These are phyloP conservation scores for Mystacides longicornis DNA, from an alignment of 2,888 invertebrate genomes.

Conservation along the genomic window DNA sequence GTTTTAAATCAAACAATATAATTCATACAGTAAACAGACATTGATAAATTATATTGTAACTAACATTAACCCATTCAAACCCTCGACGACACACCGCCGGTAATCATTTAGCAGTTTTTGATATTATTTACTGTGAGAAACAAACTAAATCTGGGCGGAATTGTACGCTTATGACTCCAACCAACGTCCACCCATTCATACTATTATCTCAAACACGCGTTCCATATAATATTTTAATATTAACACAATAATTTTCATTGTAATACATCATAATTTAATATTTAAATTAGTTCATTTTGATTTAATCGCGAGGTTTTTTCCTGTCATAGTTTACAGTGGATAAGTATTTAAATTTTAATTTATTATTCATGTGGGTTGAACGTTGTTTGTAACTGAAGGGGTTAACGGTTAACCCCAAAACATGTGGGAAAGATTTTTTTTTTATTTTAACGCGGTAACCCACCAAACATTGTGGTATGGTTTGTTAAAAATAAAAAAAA, in stretches of 20 bases:
- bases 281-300: not conserved
- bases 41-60: not conserved
- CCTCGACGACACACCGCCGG: not conserved
- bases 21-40: not conserved
- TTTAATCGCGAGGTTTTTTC: not conserved
- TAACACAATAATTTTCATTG: not conserved
- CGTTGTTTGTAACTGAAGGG: not conserved
- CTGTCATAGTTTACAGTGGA: not conserved
- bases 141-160: not conserved
- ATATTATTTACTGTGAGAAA: not conserved
- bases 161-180: not conserved
- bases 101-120: slow-evolving; percentile 1
- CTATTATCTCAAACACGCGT: not conserved
- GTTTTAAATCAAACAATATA: slow-evolving; percentile 19
- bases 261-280: slow-evolving; percentile 1
- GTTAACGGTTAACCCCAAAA: not conserved
- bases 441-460: no score
- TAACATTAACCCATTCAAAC: not conserved
- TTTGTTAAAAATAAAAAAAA: no score
- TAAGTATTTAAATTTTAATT: not conserved
- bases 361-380: not conserved
- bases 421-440: not conserved
- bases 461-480: no score
- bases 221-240: not conserved
- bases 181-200: not conserved